Conservation (phyloP, 2,888 invertebrate species). For the Pyralis farinalis region DNA sequence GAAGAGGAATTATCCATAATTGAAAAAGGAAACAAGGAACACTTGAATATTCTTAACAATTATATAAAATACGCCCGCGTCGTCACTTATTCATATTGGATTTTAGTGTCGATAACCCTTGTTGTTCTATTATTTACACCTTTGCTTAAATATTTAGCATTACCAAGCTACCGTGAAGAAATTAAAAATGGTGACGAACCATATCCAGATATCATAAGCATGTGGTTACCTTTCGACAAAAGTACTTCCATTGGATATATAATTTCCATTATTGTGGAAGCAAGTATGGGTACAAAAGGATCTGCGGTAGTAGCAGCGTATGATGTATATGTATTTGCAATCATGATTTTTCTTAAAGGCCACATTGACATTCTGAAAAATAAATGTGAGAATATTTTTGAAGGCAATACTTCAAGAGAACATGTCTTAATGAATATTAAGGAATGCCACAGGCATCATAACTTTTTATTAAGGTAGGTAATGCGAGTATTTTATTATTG, state of each 20-base stretch:
- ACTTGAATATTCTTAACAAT: constrained; percentile 25
- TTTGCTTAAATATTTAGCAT: constrained; percentile 35
- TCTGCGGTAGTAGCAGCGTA: constrained; percentile 40
- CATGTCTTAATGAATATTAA: constrained; percentile 35
- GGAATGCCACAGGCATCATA: constrained; percentile 55
- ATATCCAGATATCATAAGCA: constrained; percentile 46
- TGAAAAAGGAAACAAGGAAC: constrained; percentile 21
- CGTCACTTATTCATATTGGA: constrained; percentile 47
- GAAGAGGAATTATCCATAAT: constrained; percentile 36
- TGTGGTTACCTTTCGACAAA: constrained; percentile 61
- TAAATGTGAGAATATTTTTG: constrained; percentile 41
- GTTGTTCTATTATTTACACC: constrained; percentile 36
- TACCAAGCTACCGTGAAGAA: constrained; percentile 32
- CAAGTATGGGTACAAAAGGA: constrained; percentile 38
- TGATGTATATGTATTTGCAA: constrained; percentile 44
- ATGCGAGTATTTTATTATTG: too few species aligned
- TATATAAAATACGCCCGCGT: constrained; percentile 46
- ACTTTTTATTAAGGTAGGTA: constrained; percentile 43
- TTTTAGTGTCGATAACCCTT: constrained; percentile 37
- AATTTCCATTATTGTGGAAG: constrained; percentile 35
- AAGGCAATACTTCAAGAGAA: constrained; percentile 15
- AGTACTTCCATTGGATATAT: constrained; percentile 47
- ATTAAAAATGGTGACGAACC: constrained; percentile 37
- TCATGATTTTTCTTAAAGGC: constrained; percentile 57
- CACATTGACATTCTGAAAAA: constrained; percentile 44